Evolutionary conservation across 2,113 vertebrate species (phyloP).

Genomic region (Ceuthmochares aereus): DNA sequence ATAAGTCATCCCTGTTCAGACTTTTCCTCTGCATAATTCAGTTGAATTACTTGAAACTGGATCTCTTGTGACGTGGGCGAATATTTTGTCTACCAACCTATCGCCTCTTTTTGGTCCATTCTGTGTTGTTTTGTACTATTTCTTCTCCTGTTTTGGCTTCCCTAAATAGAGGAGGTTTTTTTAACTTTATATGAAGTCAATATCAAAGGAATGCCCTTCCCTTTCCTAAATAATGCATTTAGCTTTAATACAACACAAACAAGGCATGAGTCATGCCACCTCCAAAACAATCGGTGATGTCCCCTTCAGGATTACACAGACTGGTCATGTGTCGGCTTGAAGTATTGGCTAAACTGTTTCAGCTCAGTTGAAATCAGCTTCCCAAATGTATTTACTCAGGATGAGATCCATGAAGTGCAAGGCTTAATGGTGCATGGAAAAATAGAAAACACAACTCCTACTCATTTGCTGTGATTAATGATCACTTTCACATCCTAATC

Average conservation of each 20-base stretch:
- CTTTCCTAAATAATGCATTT: not conserved
- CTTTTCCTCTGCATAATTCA: not conserved
- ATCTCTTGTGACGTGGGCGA: not conserved
- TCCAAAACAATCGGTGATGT: not conserved
- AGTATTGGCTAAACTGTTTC: not conserved
- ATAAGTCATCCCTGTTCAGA: not conserved
- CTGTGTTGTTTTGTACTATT: not conserved
- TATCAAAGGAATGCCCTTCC: not conserved
- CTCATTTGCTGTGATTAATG: not conserved
- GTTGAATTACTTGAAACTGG: not conserved
- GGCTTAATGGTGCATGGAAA: not conserved
- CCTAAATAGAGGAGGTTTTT: not conserved
- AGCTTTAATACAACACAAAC: not conserved
- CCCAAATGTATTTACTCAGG: not conserved
- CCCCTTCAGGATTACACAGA: not conserved
- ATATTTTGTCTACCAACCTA: not conserved
- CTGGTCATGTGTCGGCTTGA: not conserved
- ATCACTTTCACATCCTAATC: not conserved
- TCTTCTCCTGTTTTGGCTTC: not conserved
- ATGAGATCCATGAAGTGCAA: not conserved
- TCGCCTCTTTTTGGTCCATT: not conserved
- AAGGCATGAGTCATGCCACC: not conserved
- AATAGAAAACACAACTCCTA: not conserved
- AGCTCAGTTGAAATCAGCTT: not conserved
- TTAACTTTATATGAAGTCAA: accelerated